A percentile compares a stretch with the other conserved stretches of the same genome.
These are phyloP conservation scores for Philantomba maxwellii DNA, from an alignment of 2,113 vertebrate genomes.

Conservation along the genomic window DNA sequence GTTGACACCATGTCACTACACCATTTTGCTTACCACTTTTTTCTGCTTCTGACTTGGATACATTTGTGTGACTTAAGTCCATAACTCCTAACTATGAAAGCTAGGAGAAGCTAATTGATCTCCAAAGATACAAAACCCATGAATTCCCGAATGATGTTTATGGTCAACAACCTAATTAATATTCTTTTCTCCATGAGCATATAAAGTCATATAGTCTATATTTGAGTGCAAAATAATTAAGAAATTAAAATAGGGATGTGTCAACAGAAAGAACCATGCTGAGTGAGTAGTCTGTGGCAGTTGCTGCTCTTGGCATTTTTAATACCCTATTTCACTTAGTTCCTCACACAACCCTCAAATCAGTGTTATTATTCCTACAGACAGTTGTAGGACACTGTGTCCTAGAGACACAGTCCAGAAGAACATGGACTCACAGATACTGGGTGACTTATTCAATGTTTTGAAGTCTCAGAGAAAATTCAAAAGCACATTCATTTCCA, in stretches of 20 bases:
- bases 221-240: background rate
- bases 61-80: background rate
- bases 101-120: background rate
- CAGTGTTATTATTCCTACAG: background rate
- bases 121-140: background rate
- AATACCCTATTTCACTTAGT: background rate
- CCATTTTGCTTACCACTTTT: background rate
- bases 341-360: background rate
- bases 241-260: background rate
- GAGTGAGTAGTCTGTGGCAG: background rate
- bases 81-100: background rate
- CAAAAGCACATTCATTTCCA: background rate
- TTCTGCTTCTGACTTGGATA: background rate
- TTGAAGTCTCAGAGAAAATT: background rate
- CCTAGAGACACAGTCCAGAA: background rate
- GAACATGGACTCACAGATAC: background rate
- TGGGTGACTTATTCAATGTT: background rate
- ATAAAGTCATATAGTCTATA: background rate
- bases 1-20: background rate
- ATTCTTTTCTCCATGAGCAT: background rate
- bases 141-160: background rate
- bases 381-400: background rate
- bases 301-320: background rate
- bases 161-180: background rate
- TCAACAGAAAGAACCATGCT: background rate